phyloP scores from a whole-genome alignment of 2,888 invertebrate species.

The Cephus spinipes region DNA sequence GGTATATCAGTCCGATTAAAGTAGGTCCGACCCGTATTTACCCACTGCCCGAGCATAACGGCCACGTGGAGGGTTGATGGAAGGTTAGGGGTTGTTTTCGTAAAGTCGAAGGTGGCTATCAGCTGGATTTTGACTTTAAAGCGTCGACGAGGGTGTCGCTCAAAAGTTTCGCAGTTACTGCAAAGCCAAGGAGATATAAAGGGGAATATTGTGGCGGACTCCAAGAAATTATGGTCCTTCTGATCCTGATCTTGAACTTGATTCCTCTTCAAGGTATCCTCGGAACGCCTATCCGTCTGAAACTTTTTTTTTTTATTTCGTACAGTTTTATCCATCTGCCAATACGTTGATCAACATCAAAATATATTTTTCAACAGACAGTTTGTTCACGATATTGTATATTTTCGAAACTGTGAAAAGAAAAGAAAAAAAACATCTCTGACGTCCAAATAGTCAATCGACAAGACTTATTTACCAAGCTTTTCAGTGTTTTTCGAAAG shows the following conservation, averaged over 20 bases:
- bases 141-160: not conserved
- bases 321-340: not conserved
- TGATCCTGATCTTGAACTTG: not conserved
- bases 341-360: not conserved
- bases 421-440: not conserved
- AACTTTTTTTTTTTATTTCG: not conserved
- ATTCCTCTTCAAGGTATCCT: not conserved
- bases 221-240: not conserved
- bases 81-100: not conserved
- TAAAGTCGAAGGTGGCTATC: not conserved
- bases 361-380: not conserved
- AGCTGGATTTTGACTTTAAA: not conserved
- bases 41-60: not conserved
- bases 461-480: not conserved
- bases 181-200: not conserved
- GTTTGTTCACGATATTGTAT: not conserved
- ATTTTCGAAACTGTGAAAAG: not conserved
- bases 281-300: not conserved
- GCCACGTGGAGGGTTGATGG: not conserved
- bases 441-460: not conserved
- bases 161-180: conserved; percentile 2
- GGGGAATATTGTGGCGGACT: not conserved
- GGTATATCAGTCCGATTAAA: not conserved
- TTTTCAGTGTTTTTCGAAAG: not conserved
- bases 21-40: not conserved